A percentile compares a stretch with the other conserved stretches of the same genome.
These are phyloP conservation scores for Elmis aenea DNA, from an alignment of 2,888 invertebrate species.

Conservation along the genomic window DNA sequence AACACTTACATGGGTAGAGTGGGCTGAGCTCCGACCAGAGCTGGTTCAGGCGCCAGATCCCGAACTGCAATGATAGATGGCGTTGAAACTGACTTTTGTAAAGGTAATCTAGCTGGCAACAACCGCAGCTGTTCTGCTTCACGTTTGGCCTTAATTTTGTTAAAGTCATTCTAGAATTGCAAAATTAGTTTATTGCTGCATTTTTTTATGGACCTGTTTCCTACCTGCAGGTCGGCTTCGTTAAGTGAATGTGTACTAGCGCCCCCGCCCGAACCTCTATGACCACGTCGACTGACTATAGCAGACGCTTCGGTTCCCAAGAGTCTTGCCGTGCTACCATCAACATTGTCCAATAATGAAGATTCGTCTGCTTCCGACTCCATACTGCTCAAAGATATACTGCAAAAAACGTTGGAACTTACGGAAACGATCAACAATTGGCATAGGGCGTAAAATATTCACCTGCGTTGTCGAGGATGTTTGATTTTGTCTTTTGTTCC, in stretches of 20 bases:
- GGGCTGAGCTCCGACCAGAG: conserved; percentile 47
- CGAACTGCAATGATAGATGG: conserved; percentile 77
- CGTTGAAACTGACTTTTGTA: conserved; percentile 87
- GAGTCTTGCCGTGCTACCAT: conserved; percentile 53
- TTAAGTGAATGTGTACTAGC: conserved; percentile 77
- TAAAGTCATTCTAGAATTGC: conserved; percentile 62
- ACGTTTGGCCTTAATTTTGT: conserved; percentile 60
- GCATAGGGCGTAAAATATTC: too few relatives aligned
- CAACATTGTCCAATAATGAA: conserved; percentile 48
- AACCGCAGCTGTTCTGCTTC: conserved; percentile 52
- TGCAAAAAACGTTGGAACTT: too few relatives aligned
- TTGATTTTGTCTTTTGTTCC: conserved; percentile 53
- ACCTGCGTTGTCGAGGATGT: conserved; percentile 52
- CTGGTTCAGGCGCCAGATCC: conserved; percentile 56
- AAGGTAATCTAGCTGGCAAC: conserved; percentile 65
- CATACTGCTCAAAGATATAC: conserved; percentile 72
- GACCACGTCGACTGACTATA: conserved; percentile 39
- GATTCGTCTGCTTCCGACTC: conserved; percentile 81
- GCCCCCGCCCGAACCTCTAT: conserved; percentile 52
- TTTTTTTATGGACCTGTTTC: too few relatives aligned
- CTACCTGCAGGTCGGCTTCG: conserved; percentile 81
- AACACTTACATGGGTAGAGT: conserved; percentile 59
- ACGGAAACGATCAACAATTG: conserved; percentile 5
- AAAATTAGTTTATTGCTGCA: too few relatives aligned
- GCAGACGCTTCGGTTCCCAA: conserved; percentile 48